Base-by-base conservation (phyloP, 2,888 invertebrate genomes). In the Phasia obesa region DNA sequence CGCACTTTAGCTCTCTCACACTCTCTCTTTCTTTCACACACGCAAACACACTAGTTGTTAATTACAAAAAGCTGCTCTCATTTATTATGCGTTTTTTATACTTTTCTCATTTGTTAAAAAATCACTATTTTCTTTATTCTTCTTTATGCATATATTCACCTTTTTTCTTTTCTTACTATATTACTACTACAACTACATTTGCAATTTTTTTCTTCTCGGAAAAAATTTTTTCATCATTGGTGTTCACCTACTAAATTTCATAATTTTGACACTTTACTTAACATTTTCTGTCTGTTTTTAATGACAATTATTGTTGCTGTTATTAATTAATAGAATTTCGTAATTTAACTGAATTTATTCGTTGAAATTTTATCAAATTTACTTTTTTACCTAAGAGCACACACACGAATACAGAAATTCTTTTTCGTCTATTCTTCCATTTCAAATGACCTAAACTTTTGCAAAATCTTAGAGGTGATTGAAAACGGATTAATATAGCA, bases 401-500 rank as follows among this genome's bases (percentile, higher is more conserved):
- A 80, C 89, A 89, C 89, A 89, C 82, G 89, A 89, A 89, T 89
- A 89, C 88, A 89, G 88, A 89, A 88, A 87, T 89, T 89, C 87
- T 87, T 89, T 89, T 88, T 88, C 87, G 87, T 87, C 88, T 85
- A 85, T 78, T 85, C 84, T 85, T 85, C 85, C 86, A 86, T 83
- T 84, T 87, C 60, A 25, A 65, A 69, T 70, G 59, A 79, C 57
- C 65, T 73, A 65, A 79, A 65, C 71, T 65, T 76, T 38, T 53
- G 42, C 17, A 19, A 67, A 65, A n/a, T 27, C 3, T 2, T 19
- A 55, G 55, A 27, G 55, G 9, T 69, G 55, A 55, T 69, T 42
- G 55, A 2, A 9, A 69, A 17, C 2, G 69, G 55, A 69, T 6
- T 0, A 17, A 25, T 17, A 42, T 2, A 7, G 4, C 17, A 17